Conservation (phyloP, 2,113 vertebrate genomes). For the Triplophysa tibetana region DNA sequence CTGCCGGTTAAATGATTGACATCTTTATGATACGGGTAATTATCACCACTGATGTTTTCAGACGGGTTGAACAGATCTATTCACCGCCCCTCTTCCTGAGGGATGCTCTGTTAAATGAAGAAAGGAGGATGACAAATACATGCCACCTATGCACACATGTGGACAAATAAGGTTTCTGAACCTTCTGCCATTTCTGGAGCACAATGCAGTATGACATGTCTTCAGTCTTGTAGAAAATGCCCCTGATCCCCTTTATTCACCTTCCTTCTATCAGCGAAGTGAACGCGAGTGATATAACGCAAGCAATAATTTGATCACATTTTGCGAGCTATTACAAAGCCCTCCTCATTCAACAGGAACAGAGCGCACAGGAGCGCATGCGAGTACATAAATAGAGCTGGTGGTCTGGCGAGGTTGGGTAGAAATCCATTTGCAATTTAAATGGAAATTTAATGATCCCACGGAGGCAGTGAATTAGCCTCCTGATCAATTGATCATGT, state of each 20-base stretch:
- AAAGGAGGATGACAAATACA: conserved; percentile 14
- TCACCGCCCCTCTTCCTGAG: conserved; percentile 41
- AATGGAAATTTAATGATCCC: conserved; percentile 79
- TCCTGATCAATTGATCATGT: conserved; percentile 80
- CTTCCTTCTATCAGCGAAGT: not conserved
- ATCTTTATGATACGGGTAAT: conserved; percentile 62
- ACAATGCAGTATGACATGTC: conserved; percentile 11
- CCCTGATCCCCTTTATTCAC: too few species aligned
- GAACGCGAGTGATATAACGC: not conserved
- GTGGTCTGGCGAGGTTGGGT: conserved; percentile 52
- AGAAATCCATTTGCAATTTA: conserved; percentile 80
- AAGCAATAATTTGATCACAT: not conserved
- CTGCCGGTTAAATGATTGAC: conserved; percentile 61
- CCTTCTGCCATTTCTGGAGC: not conserved
- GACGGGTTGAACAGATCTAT: conserved; percentile 47
- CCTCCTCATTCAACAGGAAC: conserved; percentile 4
- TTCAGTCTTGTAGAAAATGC: not conserved
- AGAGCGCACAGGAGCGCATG: conserved; percentile 9
- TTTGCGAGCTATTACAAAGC: not conserved
- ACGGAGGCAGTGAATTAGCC: conserved; percentile 79
- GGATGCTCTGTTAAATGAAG: conserved; percentile 48
- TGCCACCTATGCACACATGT: conserved; percentile 24
- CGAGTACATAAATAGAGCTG: conserved; percentile 22
- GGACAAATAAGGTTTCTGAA: conserved; percentile 16
- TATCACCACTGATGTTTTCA: conserved; percentile 56